Conservation (phyloP, 2,888 invertebrate species). For the Cistogaster globosa region DNA sequence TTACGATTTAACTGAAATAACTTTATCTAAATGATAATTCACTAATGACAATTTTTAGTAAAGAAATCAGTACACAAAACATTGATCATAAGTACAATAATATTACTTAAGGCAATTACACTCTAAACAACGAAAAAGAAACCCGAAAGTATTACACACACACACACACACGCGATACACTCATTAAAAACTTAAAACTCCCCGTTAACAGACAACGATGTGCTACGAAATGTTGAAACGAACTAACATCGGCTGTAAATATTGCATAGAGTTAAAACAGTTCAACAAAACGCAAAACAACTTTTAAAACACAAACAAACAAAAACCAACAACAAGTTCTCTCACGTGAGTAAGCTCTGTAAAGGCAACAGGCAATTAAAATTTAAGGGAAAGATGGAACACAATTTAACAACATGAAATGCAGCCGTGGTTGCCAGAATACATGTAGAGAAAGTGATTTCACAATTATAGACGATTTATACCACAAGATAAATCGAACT, state of each 20-base stretch:
- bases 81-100: slow-evolving; percentile 51
- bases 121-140: slow-evolving; percentile 32
- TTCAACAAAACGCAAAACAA: slow-evolving; percentile 42
- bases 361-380: slow-evolving; percentile 7
- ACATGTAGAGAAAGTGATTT: too few species aligned
- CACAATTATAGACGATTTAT: too few species aligned
- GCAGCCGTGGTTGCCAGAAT: too few species aligned
- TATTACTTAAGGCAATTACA: slow-evolving; percentile 49
- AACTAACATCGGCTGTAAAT: slow-evolving; percentile 56
- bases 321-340: slow-evolving; percentile 29
- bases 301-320: slow-evolving; percentile 20
- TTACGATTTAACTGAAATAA: neutral
- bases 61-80: slow-evolving; percentile 28
- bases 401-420: slow-evolving; percentile 28
- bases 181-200: slow-evolving; percentile 35
- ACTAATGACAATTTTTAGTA: slow-evolving; percentile 34
- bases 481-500: too few species aligned
- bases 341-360: slow-evolving; percentile 52
- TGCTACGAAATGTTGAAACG: slow-evolving; percentile 56
- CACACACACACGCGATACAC: slow-evolving; percentile 1
- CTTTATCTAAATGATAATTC: slow-evolving; percentile 17
- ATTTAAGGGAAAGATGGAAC: slow-evolving; percentile 15
- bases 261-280: slow-evolving; percentile 49
- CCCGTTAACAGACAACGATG: slow-evolving; percentile 60
- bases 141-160: slow-evolving; percentile 31